Conservation (phyloP, 2,113 vertebrate genomes). For the Tachycineta bicolor region DNA sequence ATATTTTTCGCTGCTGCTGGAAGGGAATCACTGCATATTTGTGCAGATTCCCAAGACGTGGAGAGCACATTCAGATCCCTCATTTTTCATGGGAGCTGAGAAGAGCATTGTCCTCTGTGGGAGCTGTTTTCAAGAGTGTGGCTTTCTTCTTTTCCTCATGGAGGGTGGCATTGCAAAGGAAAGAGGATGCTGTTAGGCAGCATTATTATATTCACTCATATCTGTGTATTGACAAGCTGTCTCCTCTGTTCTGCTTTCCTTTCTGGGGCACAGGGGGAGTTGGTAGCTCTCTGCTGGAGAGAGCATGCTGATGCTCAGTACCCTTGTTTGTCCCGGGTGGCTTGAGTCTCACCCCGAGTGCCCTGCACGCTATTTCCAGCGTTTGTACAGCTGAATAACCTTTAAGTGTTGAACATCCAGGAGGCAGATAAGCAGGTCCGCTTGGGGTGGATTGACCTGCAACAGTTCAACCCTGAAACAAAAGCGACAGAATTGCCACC, state of each 20-base stretch:
- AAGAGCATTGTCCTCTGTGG: not conserved
- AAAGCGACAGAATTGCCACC: constrained; percentile 12
- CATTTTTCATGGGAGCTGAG: not conserved
- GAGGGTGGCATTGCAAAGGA: not conserved
- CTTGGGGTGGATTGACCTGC: constrained; percentile 27
- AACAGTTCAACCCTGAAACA: constrained; percentile 27
- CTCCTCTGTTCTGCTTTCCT: not conserved
- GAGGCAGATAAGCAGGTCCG: constrained; percentile 45
- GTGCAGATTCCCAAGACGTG: not conserved
- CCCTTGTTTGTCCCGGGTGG: constrained; percentile 41
- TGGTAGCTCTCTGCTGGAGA: not conserved
- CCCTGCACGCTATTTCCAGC: not conserved
- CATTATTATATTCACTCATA: not conserved
- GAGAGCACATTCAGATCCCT: not conserved
- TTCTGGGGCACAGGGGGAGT: not conserved
- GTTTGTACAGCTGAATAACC: constrained; percentile 42
- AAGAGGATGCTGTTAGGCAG: not conserved
- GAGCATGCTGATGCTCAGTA: not conserved
- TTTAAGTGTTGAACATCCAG: constrained; percentile 10
- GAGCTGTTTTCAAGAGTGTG: not conserved
- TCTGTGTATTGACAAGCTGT: not conserved
- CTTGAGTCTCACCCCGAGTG: constrained; percentile 16
- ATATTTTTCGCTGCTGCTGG: not conserved
- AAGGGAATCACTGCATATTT: not conserved
- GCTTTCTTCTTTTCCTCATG: not conserved